Conservation (phyloP, 2,797 vertebrate species). For the Carcharodon carcharias region DNA sequence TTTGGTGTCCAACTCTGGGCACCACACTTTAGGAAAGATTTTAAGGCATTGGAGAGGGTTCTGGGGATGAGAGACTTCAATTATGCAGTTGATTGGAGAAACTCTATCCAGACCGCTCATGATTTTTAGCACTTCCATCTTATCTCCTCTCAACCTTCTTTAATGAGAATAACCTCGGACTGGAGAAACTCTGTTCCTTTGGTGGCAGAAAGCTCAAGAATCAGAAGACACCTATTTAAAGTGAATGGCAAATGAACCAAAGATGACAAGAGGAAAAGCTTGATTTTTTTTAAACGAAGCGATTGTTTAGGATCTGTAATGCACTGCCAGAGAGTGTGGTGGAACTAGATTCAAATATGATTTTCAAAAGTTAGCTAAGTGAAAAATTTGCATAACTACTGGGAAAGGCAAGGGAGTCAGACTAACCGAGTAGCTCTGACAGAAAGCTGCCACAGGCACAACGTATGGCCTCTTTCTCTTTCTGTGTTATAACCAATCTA, state of each 20-base stretch:
- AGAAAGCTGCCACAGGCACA: background rate
- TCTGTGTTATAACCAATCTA: background rate
- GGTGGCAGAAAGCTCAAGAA: background rate
- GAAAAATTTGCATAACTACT: background rate
- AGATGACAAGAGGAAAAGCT: background rate
- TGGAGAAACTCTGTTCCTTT: background rate
- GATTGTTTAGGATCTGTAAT: background rate
- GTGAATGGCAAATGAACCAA: background rate
- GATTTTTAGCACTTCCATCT: too few relatives aligned
- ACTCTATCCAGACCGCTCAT: too few relatives aligned
- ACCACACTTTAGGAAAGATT: background rate
- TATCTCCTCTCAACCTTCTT: too few relatives aligned
- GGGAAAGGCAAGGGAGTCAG: background rate
- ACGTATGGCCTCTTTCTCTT: background rate
- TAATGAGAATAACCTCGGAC: too few relatives aligned
- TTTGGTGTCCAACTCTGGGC: background rate
- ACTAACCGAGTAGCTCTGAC: background rate
- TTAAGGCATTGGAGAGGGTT: background rate
- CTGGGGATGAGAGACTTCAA: background rate
- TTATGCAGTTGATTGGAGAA: background rate
- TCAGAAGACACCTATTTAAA: background rate
- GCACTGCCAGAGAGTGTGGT: background rate
- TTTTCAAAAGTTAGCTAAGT: background rate
- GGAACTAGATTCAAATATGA: background rate
- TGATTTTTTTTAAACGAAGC: background rate